A percentile compares a stretch with the other conserved stretches of the same genome.
Conservation (phyloP, 2,888 invertebrate species). For the Mimachlamys varia region DNA sequence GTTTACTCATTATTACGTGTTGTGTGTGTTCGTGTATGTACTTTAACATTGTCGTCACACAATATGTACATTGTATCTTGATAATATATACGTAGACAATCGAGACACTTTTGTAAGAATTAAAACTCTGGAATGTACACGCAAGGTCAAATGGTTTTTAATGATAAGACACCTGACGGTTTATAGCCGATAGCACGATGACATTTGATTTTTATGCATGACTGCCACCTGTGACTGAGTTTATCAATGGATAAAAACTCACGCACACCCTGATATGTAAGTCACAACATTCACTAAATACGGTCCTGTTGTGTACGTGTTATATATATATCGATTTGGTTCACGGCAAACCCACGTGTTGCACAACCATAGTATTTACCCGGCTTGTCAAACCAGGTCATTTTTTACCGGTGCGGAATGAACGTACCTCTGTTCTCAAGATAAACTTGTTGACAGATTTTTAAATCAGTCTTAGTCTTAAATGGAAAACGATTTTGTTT, state of each 20-base stretch:
- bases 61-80: not conserved
- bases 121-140: not conserved
- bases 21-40: slow-evolving; percentile 31
- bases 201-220: slow-evolving; percentile 26
- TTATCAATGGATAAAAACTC: not conserved
- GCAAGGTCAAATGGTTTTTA: not conserved
- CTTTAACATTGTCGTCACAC: slow-evolving; percentile 34
- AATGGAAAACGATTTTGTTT: too few species aligned
- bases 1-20: not conserved
- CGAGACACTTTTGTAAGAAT: not conserved
- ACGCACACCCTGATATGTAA: not conserved
- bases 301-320: not conserved
- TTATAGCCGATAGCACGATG: slow-evolving; percentile 24
- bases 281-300: not conserved
- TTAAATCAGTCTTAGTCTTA: not conserved
- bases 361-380: not conserved
- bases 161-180: not conserved
- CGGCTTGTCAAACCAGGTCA: not conserved
- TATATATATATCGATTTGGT: not conserved
- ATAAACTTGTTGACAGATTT: not conserved
- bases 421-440: not conserved
- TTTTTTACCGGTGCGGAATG: not conserved
- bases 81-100: not conserved
- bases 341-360: not conserved
- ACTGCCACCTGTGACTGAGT: not conserved